Evolutionary conservation across 1,140 invertebrate genomes (phyloP).

Genomic region (roundworm (Caenorhabditis elegans)): WBcel235 BX284603.4:9996001-9996500

Average conservation of each 20-base stretch:
- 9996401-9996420: neutral
- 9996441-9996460: neutral
- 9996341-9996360: neutral
- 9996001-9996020: slow-evolving; percentile 11
- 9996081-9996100: slow-evolving; percentile 3
- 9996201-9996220: too few relatives aligned
- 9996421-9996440: neutral
- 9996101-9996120: too few relatives aligned
- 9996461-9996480: neutral
- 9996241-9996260: too few relatives aligned
- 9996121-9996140: too few relatives aligned
- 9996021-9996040: slow-evolving; percentile 4
- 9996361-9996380: neutral
- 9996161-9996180: neutral
- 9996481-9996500: too few relatives aligned
- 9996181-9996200: neutral
- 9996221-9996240: too few relatives aligned
- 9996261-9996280: neutral
- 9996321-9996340: slow-evolving; percentile 10
- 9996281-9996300: neutral
- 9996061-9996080: neutral
- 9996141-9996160: neutral
- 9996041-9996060: neutral
- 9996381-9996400: neutral
- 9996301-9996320: neutral